phyloP scores from a whole-genome alignment of 2,797 vertebrate species.

The Scleropages formosus region DNA sequence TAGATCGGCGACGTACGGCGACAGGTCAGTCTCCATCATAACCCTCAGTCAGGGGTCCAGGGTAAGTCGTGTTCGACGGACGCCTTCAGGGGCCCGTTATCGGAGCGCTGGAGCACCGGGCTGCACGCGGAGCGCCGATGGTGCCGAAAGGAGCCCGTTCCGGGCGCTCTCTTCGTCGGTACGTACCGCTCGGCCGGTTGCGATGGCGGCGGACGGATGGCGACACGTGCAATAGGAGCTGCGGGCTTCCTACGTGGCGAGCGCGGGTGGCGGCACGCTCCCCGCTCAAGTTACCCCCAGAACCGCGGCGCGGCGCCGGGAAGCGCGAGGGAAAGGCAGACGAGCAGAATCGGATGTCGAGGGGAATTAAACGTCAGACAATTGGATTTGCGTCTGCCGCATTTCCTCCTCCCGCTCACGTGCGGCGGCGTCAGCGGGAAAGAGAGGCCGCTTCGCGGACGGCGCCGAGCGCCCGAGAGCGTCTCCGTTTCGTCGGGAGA shows the following conservation, averaged over 20 bases:
- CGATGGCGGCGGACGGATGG: background rate
- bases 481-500: background rate
- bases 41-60: no score
- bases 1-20: no score
- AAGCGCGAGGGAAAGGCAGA: conserved; percentile 62
- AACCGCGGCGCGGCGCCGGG: background rate
- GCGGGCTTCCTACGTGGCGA: background rate
- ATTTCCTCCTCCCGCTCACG: conserved; percentile 2
- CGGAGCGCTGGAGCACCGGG: no score
- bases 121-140: no score
- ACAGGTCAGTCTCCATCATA: no score
- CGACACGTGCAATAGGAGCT: background rate
- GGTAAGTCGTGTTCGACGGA: no score
- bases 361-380: conserved; percentile 64
- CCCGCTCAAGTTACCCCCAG: conserved; percentile 60
- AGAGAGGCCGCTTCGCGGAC: background rate
- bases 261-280: conserved; percentile 41
- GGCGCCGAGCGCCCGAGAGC: background rate
- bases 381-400: conserved; percentile 64
- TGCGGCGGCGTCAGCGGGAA: background rate
- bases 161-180: no score
- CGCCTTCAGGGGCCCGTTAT: no score
- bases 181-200: no score
- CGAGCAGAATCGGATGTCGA: conserved; percentile 60
- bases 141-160: no score